A percentile compares a stretch with the other conserved stretches of the same genome.
Conservation (phyloP, 2,113 vertebrate species). For the Centropristis striata region DNA sequence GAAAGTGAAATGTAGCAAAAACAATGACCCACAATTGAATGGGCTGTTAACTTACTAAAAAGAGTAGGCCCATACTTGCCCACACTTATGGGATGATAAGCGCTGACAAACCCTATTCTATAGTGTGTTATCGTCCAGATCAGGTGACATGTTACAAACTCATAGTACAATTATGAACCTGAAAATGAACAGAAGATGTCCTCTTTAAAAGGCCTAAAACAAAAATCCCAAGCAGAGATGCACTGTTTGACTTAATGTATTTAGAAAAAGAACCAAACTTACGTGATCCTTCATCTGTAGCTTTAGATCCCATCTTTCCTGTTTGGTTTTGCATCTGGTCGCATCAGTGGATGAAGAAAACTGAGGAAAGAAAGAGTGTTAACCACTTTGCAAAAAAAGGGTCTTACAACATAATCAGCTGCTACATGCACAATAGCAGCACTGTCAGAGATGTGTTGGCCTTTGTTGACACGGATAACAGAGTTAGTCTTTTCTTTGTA, state of each 20-base stretch:
- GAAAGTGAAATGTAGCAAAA: too few relatives aligned
- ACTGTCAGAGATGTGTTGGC: conserved; percentile 64
- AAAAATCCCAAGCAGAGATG: background rate
- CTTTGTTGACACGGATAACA: conserved; percentile 62
- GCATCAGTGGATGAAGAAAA: background rate
- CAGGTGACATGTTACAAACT: too few relatives aligned
- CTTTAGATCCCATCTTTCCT: conserved; percentile 17
- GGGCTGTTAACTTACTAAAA: too few relatives aligned
- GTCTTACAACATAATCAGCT: conserved; percentile 66
- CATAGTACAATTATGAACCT: too few relatives aligned
- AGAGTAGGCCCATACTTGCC: too few relatives aligned
- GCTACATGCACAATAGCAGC: conserved; percentile 56
- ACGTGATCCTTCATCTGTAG: conserved; percentile 10
- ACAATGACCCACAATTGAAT: too few relatives aligned
- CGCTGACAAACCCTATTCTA: too few relatives aligned
- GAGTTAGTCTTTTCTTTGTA: conserved; percentile 25
- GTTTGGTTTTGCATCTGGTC: conserved; percentile 9
- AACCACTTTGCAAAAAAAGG: conserved; percentile 29
- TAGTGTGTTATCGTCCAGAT: too few relatives aligned
- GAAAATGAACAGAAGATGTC: too few relatives aligned
- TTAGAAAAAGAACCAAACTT: conserved; percentile 4
- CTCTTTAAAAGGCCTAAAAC: background rate
- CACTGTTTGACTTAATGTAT: background rate
- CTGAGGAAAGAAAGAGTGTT: conserved; percentile 20
- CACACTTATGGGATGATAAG: too few relatives aligned